phyloP scores from a whole-genome alignment of 2,113 vertebrate species.

The Uria lomvia region DNA sequence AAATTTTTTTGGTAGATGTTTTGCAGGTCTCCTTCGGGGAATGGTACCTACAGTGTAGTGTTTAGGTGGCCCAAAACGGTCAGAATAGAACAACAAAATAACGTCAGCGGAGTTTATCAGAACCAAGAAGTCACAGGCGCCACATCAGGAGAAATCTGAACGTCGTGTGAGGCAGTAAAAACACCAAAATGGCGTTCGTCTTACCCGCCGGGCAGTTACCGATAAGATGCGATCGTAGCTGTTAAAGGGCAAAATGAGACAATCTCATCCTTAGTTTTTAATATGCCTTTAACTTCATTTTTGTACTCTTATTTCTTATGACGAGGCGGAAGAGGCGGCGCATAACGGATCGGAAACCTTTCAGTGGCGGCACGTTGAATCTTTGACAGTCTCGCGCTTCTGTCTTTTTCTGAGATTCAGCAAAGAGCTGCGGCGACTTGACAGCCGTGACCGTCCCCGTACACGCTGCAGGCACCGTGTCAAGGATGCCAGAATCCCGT shows the following conservation, averaged over 20 bases:
- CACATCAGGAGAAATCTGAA: neutral
- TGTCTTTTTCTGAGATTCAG: neutral
- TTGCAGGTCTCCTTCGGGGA: neutral
- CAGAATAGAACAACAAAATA: rapidly evolving
- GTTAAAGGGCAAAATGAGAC: neutral
- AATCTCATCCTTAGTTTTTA: neutral
- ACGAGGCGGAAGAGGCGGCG: neutral
- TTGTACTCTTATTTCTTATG: neutral
- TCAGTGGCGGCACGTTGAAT: neutral
- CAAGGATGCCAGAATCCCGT: rapidly evolving
- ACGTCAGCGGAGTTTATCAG: rapidly evolving
- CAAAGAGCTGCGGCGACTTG: neutral
- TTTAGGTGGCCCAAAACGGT: rapidly evolving
- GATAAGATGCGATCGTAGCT: neutral
- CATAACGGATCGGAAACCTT: neutral
- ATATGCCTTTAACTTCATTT: neutral
- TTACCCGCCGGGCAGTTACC: neutral
- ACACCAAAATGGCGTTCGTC: neutral
- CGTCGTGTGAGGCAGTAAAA: neutral
- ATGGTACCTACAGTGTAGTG: neutral
- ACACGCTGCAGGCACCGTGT: neutral
- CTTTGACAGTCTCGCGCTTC: neutral
- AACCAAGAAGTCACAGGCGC: neutral
- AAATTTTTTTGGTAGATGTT: neutral
- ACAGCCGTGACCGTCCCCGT: neutral